Percentiles rank a stretch among this genome's conserved stretches.
Conservation (phyloP, 2,888 invertebrate species). For the Sipha maydis region DNA sequence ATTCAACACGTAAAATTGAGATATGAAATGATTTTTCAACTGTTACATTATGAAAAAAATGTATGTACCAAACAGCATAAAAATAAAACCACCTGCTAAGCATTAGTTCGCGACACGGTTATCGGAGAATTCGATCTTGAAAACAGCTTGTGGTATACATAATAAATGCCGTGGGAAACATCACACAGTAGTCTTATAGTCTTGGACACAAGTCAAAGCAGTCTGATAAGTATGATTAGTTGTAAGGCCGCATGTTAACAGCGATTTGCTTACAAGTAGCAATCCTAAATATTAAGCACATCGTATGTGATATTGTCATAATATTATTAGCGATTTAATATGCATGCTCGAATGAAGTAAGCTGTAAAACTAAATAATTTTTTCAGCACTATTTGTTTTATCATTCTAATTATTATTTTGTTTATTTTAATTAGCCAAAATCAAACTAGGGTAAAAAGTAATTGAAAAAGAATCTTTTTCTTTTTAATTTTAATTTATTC, state of each 20-base stretch:
- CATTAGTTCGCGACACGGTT: slow-evolving; percentile 21
- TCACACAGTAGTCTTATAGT: slow-evolving; percentile 49
- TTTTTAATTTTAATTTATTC: no score
- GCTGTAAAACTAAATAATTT: not conserved
- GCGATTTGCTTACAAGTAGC: not conserved
- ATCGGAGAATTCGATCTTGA: slow-evolving; percentile 58
- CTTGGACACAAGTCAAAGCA: slow-evolving; percentile 49
- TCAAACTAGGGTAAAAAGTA: no score
- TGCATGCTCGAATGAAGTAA: not conserved
- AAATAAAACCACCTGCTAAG: slow-evolving; percentile 44
- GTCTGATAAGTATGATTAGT: slow-evolving; percentile 56
- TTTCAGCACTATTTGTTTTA: no score
- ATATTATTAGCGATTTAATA: not conserved
- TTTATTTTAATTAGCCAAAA: no score
- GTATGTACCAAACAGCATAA: not conserved
- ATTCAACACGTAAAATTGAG: not conserved
- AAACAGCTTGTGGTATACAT: slow-evolving; percentile 55
- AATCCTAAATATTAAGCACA: not conserved
- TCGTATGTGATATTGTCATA: not conserved
- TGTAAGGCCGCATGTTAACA: slow-evolving; percentile 53
- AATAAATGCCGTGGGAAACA: slow-evolving; percentile 62
- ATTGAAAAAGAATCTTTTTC: no score
- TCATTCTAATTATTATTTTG: no score
- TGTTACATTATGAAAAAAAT: not conserved
- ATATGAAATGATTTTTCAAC: slow-evolving; percentile 13